Conservation (phyloP, 1,140 invertebrate species). For the Drosophila sechellia region DNA sequence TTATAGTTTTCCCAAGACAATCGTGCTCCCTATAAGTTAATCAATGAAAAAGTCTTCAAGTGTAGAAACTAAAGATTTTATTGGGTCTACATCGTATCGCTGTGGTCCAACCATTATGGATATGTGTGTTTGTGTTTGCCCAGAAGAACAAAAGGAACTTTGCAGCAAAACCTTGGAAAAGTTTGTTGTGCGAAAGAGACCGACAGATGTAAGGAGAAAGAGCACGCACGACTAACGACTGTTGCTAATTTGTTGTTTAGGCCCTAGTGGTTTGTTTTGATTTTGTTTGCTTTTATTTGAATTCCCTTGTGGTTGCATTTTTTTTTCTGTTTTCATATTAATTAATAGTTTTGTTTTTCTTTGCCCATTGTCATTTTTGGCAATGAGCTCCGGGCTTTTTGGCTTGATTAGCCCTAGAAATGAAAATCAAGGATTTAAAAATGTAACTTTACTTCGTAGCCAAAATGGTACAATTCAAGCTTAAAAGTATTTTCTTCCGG, state of each 20-base stretch:
- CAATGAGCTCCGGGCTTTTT: constrained; percentile 60
- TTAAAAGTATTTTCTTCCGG: constrained; percentile 8
- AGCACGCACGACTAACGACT: constrained; percentile 33
- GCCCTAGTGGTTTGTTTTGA: constrained; percentile 39
- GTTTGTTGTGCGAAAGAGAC: constrained; percentile 47
- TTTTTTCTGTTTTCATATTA: constrained; percentile 46
- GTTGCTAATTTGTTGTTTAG: constrained; percentile 72
- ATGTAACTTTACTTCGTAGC: constrained; percentile 7
- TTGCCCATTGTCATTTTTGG: constrained; percentile 56
- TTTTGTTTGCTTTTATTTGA: constrained; percentile 55
- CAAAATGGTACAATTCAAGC: neutral
- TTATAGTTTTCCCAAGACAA: too few relatives aligned
- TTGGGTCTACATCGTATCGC: constrained; percentile 10
- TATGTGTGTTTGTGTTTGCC: constrained; percentile 34
- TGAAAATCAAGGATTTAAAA: constrained; percentile 51
- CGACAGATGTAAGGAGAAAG: neutral
- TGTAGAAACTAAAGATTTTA: constrained; percentile 20
- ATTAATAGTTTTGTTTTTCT: constrained; percentile 63
- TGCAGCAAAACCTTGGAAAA: constrained; percentile 69
- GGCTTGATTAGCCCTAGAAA: constrained; percentile 57
- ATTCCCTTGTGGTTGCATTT: constrained; percentile 18
- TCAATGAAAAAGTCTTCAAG: neutral
- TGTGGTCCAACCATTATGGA: constrained; percentile 27
- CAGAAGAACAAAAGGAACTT: constrained; percentile 68
- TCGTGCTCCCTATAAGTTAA: too few relatives aligned